phyloP scores from a whole-genome alignment of 2,888 invertebrate genomes.

The Epicampocera succincta region DNA sequence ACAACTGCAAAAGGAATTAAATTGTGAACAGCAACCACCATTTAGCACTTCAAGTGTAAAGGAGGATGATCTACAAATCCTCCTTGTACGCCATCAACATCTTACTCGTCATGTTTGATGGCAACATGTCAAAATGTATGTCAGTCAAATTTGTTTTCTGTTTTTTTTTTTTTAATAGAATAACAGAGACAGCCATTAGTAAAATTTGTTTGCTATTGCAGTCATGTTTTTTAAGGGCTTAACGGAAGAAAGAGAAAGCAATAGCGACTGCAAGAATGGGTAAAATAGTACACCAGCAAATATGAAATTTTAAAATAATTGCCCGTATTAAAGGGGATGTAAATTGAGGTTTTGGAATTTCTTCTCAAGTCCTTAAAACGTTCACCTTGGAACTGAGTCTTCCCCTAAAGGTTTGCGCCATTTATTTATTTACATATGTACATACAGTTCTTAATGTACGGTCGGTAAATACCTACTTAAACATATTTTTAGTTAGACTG shows the following conservation, averaged over 20 bases:
- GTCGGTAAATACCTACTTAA: too few species aligned
- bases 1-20: neutral
- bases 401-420: too few species aligned
- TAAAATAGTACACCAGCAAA: neutral
- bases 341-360: too few species aligned
- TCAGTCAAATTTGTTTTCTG: constrained; percentile 50
- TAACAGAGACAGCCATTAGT: constrained; percentile 26
- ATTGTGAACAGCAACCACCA: constrained; percentile 53
- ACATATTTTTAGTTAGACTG: too few species aligned
- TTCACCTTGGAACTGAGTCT: too few species aligned
- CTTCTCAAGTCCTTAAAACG: too few species aligned
- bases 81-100: constrained; percentile 31
- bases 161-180: neutral
- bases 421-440: too few species aligned
- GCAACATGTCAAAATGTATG: constrained; percentile 60
- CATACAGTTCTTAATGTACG: too few species aligned
- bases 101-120: constrained; percentile 59
- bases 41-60: constrained; percentile 34
- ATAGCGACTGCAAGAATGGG: neutral
- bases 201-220: neutral
- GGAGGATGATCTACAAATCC: constrained; percentile 21
- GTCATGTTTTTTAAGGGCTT: neutral
- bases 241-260: constrained; percentile 27
- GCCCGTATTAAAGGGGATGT: too few species aligned
- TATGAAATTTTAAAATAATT: too few species aligned